Base-by-base conservation (phyloP, 2,113 vertebrate species). In the Copsychus sechellarum region DNA sequence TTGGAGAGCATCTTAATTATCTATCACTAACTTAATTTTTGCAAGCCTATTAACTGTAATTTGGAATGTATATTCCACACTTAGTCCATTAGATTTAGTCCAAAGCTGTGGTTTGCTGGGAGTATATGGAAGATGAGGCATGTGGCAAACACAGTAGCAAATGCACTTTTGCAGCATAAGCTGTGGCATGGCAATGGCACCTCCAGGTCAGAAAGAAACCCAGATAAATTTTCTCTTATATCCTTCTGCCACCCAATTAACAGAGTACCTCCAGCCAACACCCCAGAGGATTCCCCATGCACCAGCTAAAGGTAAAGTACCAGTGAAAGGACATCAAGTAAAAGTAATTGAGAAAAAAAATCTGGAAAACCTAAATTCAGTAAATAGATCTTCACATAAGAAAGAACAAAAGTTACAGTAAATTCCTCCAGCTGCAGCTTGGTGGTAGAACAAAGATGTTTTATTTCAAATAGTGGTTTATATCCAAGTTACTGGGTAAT, bases 171-270 rank as follows among this genome's bases (percentile, higher is more conserved):
- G 81, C 56, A 70, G 54, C 77, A 21, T 54, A 47, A 92, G 47
- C 64, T 86, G 45, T 67, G 78, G 93, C 96, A 97, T 97, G 96
- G 84, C 82, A 86, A 36, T 58, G 71, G 80, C 94, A 81, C 58
- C 60, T 85, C 43, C 72, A 54, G 67, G 45, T 79, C 25, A 87
- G 54, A 81, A 53, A 93, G n/a, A 89, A 92, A 45, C 57, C 71
- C 60, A 80, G 9, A 8, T 90, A 79, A 92, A 90, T 38, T 92
- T 71, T 90, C 50, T 88, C 90, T 90, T 95, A 53, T 94, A 36
- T 90, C 90, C 89, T 92, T 88, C 88, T 95, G 94, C 93, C 92
- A 29, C 85, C 36, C 61, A 96, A 67, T 90, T 96, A 86, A 92
- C 83, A 97, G 97, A 94, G 23, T 77, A 87, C 45, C 87, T 95